These are phyloP conservation scores for Oryzias woworae DNA, from an alignment of 2,113 vertebrate genomes.

Conservation along the genomic window DNA sequence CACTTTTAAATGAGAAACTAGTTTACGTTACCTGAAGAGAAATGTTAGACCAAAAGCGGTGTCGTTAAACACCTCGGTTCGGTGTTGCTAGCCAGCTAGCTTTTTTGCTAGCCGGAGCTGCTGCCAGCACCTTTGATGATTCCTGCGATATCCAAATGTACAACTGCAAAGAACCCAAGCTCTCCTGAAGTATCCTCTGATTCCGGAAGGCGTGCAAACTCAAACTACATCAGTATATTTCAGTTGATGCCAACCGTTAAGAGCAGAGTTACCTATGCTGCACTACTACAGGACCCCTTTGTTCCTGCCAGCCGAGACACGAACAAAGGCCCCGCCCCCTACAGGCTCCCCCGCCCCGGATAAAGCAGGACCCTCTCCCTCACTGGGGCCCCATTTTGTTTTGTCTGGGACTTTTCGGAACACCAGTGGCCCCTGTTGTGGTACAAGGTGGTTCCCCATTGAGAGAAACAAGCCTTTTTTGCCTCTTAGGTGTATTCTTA, in stretches of 20 bases:
- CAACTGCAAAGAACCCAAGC: slow-evolving; percentile 2
- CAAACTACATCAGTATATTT: slow-evolving; percentile 2
- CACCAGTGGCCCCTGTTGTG: slow-evolving; percentile 1
- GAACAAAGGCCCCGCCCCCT: slow-evolving; percentile 69
- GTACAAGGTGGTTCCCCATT: slow-evolving; percentile 10
- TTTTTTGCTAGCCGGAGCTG: slow-evolving; percentile 64
- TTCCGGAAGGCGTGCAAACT: slow-evolving; percentile 4
- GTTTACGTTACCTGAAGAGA: slow-evolving; percentile 70
- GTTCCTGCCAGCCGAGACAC: slow-evolving; percentile 70
- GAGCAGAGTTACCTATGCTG: slow-evolving; percentile 24
- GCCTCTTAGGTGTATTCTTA: neutral
- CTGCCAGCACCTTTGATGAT: slow-evolving; percentile 17
- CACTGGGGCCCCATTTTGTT: slow-evolving; percentile 22
- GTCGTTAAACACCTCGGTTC: slow-evolving; percentile 54
- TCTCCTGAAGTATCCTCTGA: neutral
- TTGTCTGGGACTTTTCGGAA: slow-evolving; percentile 1
- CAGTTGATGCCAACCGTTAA: slow-evolving; percentile 19
- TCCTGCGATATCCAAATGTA: slow-evolving; percentile 16
- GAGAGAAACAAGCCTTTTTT: neutral
- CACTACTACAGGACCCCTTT: slow-evolving; percentile 69
- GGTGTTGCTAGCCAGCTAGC: slow-evolving; percentile 60
- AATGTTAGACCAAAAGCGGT: slow-evolving; percentile 59
- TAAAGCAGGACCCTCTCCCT: slow-evolving; percentile 25
- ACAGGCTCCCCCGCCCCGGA: slow-evolving; percentile 51
- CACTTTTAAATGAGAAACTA: too few relatives aligned